Evolutionary conservation across 1,140 invertebrate genomes (phyloP), one percentile per base, ranked within the genome.

Genomic region (Nebria ingens): DNA sequence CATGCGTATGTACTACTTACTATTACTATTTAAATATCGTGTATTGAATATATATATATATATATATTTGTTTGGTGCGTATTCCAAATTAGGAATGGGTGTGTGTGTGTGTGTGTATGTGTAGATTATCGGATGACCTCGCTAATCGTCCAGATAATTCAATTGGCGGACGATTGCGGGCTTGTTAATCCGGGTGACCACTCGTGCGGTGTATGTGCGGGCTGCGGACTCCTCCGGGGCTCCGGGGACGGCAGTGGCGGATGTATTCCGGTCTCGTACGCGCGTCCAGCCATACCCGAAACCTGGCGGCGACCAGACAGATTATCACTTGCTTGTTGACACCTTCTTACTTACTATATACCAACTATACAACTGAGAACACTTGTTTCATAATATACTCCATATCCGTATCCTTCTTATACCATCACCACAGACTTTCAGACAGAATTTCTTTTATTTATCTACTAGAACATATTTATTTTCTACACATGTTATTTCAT

Each of bases 111-210:
- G 9, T 9, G 3, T 3, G 15, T 3, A 45, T 45, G 17, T 45
- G 4, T 9, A 17, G 6, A 45, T 45, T 45, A 45, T 4, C 40
- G 17, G 40, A 6, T 45, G 15, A 3, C 17, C n/a, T 45, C 17
- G 40, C 40, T 45, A 45, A 45, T 45, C 40, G 40, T 17, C 6
- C 40, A 17, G 40, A 6, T 45, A 45, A 45, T 45, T 45, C 40
- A 45, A 45, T 45, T 45, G 40, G 15, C 4, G 40, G 15, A 45
- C 40, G 40, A 12, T 45, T 45, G 40, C 15, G 40, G n/a, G 40
- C 15, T 17, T 9, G 6, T 45, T 45, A 45, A 45, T 45, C 40
- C 40, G 40, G n/a, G 40, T 6, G 15, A 4, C 40, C 40, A 45
- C 40, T 45, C 40, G 40, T 45, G 40, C 40, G 40, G 40, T 45